phyloP scores from a whole-genome alignment of 2,113 vertebrate species.

The Catharus minimus region DNA sequence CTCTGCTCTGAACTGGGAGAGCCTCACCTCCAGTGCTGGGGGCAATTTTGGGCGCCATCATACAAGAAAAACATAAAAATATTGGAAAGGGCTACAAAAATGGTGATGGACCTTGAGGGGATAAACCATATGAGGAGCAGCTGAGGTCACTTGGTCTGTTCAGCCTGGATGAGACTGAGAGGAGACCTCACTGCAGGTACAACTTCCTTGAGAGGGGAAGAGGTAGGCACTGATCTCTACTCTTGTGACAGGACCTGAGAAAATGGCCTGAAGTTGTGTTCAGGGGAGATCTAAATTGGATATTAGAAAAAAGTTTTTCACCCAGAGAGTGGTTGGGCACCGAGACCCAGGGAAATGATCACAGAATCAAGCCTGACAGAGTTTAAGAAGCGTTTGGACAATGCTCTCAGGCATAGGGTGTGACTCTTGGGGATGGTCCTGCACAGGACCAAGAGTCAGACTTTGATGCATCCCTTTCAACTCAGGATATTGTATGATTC shows the following conservation, averaged over 20 bases:
- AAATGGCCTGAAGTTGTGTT: neutral
- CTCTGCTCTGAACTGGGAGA: accelerated
- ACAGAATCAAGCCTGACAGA: neutral
- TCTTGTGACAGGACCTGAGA: accelerated
- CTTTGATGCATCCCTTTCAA: neutral
- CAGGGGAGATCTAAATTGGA: neutral
- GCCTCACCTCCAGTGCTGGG: neutral
- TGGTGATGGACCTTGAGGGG: neutral
- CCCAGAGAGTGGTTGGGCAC: neutral
- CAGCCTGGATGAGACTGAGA: neutral
- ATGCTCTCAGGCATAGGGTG: neutral
- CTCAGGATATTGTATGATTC: neutral
- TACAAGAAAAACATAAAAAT: neutral
- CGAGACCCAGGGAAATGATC: neutral
- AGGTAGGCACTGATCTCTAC: neutral
- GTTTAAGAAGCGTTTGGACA: neutral
- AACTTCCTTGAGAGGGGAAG: neutral
- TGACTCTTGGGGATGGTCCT: neutral
- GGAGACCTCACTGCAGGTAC: neutral
- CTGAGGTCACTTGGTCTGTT: neutral
- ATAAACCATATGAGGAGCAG: neutral
- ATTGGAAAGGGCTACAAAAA: neutral
- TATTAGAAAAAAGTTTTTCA: neutral
- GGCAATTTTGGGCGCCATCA: neutral
- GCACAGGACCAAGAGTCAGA: neutral